Conservation (phyloP, 2,797 vertebrate genomes). For the Phoebastria nigripes region DNA sequence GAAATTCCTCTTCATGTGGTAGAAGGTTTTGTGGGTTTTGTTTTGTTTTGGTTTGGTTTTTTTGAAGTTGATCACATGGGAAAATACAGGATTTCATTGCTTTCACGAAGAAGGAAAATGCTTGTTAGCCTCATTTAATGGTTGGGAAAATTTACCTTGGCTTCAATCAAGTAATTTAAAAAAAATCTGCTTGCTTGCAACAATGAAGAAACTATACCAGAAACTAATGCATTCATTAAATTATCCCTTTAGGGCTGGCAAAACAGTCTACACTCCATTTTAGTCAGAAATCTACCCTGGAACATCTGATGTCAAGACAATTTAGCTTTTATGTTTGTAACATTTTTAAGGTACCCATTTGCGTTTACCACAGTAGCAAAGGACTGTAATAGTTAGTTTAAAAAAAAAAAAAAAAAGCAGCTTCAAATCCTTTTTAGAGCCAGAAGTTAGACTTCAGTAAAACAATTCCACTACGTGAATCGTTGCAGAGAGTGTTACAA, state of each 20-base stretch:
- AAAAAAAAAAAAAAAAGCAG: fast-evolving
- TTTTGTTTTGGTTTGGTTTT: too few relatives aligned
- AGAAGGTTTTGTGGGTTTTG: neutral
- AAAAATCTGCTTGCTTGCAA: neutral
- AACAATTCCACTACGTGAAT: neutral
- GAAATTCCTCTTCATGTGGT: neutral
- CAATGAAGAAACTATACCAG: neutral
- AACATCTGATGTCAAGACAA: neutral
- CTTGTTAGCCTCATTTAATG: neutral
- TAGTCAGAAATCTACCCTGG: neutral
- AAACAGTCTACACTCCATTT: neutral
- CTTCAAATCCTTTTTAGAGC: neutral
- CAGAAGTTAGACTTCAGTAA: neutral
- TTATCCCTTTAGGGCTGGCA: neutral
- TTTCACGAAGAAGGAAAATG: neutral
- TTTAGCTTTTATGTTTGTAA: neutral
- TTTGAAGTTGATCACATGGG: neutral
- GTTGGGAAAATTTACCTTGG: neutral
- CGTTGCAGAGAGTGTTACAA: neutral
- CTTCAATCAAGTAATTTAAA: neutral
- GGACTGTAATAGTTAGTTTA: neutral
- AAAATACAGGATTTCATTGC: neutral
- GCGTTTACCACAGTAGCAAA: neutral
- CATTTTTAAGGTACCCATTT: neutral
- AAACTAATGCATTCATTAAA: neutral